Conservation (phyloP, 2,797 vertebrate genomes). For the Carcharodon carcharias region DNA sequence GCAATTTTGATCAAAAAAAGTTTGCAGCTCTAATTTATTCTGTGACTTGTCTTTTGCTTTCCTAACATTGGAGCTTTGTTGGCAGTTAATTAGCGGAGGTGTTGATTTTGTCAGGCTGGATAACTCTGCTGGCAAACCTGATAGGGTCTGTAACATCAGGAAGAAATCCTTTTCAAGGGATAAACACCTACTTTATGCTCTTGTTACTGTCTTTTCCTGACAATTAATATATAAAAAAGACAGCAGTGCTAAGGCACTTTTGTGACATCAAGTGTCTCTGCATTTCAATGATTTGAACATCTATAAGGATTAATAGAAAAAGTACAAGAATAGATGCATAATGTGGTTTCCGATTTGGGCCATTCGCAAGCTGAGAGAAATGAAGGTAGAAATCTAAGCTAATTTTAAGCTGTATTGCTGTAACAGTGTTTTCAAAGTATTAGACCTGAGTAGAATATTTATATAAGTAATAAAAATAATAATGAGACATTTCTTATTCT, state of each 20-base stretch:
- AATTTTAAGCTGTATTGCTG: not conserved
- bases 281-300: constrained; percentile 7
- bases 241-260: not conserved
- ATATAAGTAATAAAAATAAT: not conserved
- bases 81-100: constrained; percentile 33
- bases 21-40: constrained; percentile 28
- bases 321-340: not conserved
- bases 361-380: not conserved
- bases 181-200: constrained; percentile 12
- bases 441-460: not conserved
- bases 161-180: constrained; percentile 7
- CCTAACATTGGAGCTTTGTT: constrained; percentile 20
- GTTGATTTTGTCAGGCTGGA: constrained; percentile 27
- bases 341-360: not conserved
- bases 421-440: not conserved
- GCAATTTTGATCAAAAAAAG: constrained; percentile 21
- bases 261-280: constrained; percentile 25
- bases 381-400: constrained; percentile 8
- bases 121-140: not conserved
- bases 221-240: constrained; percentile 21
- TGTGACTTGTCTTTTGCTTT: constrained; percentile 3
- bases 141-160: not conserved
- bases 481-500: not conserved
- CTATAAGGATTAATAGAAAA: not conserved
- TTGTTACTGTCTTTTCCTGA: not conserved